A percentile compares a stretch with the other conserved stretches of the same genome.
These are phyloP conservation scores for Eucidaris tribuloides DNA, from an alignment of 35 echinoderm and acorn worm species.

Conservation along the genomic window DNA sequence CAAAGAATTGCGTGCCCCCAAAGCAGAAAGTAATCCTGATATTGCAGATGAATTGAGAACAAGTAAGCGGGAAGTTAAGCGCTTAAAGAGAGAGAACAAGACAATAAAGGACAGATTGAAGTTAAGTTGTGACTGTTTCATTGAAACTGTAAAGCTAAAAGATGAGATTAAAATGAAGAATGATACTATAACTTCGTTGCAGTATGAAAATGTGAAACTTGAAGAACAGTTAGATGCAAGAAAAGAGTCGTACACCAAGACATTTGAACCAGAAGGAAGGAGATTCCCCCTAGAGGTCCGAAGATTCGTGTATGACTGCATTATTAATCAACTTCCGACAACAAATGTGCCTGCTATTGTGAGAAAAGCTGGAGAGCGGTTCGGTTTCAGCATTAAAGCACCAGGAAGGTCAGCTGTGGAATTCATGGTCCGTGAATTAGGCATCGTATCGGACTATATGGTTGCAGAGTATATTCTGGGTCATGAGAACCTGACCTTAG, in stretches of 20 bases:
- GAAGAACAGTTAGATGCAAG: neutral
- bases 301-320: conserved; percentile 22
- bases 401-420: conserved; percentile 30
- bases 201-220: neutral
- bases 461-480: conserved; percentile 2
- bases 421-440: conserved; percentile 31
- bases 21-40: neutral
- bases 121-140: neutral
- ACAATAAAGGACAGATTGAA: neutral
- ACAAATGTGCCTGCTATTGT: conserved; percentile 1
- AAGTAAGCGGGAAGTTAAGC: neutral
- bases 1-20: neutral
- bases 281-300: conserved; percentile 3
- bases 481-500: conserved; percentile 1
- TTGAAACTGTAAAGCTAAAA: neutral
- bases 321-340: conserved; percentile 42
- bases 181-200: conserved; percentile 3
- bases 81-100: neutral
- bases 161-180: neutral
- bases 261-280: conserved; percentile 11
- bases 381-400: neutral
- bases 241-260: neutral
- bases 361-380: neutral
- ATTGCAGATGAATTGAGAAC: neutral
- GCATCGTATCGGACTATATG: conserved; percentile 12